Conservation (phyloP, 2,113 vertebrate genomes). For the Phoxinus phoxinus region DNA sequence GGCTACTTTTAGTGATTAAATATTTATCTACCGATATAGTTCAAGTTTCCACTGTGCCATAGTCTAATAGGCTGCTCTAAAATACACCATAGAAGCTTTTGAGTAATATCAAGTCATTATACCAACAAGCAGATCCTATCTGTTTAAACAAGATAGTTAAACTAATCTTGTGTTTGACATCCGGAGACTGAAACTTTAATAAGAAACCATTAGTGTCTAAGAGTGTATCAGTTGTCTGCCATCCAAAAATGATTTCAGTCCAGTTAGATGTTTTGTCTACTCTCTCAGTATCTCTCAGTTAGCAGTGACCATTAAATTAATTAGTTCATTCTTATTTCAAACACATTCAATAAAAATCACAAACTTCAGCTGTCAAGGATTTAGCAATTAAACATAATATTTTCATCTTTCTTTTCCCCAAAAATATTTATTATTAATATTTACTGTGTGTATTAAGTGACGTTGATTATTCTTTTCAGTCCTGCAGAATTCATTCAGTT, state of each 20-base stretch:
- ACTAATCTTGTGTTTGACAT: neutral
- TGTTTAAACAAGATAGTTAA: neutral
- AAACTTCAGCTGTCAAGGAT: neutral
- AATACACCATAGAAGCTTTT: neutral
- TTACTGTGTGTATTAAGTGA: neutral
- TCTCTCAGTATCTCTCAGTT: neutral
- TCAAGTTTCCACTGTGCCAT: neutral
- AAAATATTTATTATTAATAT: neutral
- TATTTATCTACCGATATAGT: neutral
- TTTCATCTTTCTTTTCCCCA: neutral
- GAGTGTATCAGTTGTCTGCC: too few relatives aligned
- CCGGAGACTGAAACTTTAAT: neutral
- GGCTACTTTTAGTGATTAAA: constrained; percentile 1
- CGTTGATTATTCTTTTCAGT: neutral
- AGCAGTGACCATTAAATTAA: neutral
- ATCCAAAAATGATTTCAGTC: neutral
- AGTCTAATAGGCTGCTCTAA: neutral
- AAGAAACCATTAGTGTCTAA: neutral
- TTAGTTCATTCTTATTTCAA: neutral
- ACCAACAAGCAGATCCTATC: neutral
- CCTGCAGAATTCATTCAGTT: neutral
- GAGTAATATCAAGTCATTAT: constrained; percentile 10
- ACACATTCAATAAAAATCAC: neutral
- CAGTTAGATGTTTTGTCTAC: neutral
- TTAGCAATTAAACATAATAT: neutral